Percentiles rank a stretch among this genome's conserved stretches.
phyloP scores from a whole-genome alignment of 2,113 vertebrate species.

The Peromyscus maniculatus region DNA sequence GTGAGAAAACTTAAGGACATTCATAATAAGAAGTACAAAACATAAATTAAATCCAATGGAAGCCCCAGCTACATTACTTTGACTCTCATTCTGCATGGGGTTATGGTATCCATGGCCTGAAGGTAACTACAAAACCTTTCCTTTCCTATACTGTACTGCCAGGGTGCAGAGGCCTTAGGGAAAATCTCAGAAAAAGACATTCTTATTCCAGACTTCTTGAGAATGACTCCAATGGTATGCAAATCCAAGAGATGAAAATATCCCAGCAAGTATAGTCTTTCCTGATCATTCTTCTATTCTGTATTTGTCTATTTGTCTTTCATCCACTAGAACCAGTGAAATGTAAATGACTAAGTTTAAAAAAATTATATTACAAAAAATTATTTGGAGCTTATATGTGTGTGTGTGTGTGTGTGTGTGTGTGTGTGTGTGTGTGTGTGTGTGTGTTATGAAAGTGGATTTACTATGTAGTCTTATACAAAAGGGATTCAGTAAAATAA shows the following conservation, averaged over 20 bases:
- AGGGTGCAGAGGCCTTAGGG: neutral
- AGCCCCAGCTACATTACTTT: no score
- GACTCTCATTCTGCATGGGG: neutral
- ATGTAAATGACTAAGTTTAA: neutral
- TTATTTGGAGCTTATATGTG: neutral
- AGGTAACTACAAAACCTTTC: neutral
- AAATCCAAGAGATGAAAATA: neutral
- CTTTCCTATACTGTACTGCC: neutral
- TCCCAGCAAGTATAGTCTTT: neutral
- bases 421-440: no score
- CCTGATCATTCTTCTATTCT: neutral
- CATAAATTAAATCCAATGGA: no score
- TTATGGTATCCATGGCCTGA: neutral
- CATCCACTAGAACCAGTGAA: neutral
- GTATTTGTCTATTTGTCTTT: neutral
- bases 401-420: no score
- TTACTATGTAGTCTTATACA: neutral
- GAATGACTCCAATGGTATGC: neutral
- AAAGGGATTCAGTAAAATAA: neutral
- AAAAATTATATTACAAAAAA: neutral
- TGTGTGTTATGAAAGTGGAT: neutral
- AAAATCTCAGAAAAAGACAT: neutral
- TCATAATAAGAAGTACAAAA: no score
- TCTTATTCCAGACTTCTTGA: neutral
- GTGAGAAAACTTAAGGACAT: no score